Evolutionary conservation across 2,797 vertebrate species (phyloP), one percentile per base, ranked within the genome.

Genomic region (Picus viridis): DNA sequence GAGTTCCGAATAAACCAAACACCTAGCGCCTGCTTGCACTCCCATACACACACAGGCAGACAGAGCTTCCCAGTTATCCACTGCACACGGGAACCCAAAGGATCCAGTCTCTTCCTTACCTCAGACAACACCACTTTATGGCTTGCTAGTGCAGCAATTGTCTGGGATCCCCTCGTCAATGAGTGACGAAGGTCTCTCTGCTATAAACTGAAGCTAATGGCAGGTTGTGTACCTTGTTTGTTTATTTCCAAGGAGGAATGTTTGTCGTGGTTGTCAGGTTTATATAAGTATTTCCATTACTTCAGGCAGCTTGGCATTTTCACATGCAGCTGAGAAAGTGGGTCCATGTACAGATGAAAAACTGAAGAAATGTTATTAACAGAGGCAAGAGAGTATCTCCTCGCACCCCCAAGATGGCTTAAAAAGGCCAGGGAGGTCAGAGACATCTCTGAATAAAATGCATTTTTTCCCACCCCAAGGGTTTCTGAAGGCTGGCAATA

Each of bases 231-330:
- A 96, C 74, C 88, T 92, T 96, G 93, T 89, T 94, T 89, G 81
- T 97, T 96, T 95, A 96, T 88, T 96, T 94, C 95, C 65, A 29
- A 95, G 95, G 74, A 95, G 83, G 95, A 96, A 96, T 81, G 91
- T 85, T 93, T 89, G 94, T 87, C 65, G 23, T 81, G 76, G 88
- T 96, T 97, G 96, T 93, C 92, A 89, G 88, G 86, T 88, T 95
- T 95, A 89, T 87, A 88, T 91, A 95, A 97, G 95, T 90, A 91
- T 94, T 90, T 94, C 92, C 89, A 93, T 89, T 92, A 80, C 88
- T 96, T 97, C 94, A 96, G 91, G 94, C 84, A 95, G 95, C 93
- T 89, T 95, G 92, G 83, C 86, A 92, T 94, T 96, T 96, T 96
- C 93, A 90, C 89, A 75, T 81, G 92, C 92, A 96, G 94, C 92